Percentiles rank a stretch among this genome's conserved stretches.
Evolutionary conservation across 2,113 vertebrate species (phyloP).

Genomic region (Siniperca chuatsi): DNA sequence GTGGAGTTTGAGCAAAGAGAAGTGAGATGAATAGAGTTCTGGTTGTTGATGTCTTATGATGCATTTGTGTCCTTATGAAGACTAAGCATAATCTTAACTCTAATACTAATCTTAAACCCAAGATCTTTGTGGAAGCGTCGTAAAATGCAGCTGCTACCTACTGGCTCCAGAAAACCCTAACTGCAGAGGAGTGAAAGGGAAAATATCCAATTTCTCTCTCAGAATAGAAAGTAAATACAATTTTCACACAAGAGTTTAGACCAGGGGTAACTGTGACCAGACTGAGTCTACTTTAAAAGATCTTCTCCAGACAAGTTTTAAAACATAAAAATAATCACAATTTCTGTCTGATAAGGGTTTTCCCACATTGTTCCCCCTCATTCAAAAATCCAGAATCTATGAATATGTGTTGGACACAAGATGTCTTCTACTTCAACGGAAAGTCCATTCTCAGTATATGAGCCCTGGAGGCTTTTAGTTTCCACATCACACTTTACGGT

Average conservation of each 20-base stretch:
- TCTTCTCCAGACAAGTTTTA: neutral
- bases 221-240: neutral
- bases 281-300: neutral
- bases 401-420: neutral
- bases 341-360: no score
- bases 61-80: neutral
- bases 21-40: neutral
- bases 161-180: neutral
- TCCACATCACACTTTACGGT: neutral
- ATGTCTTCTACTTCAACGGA: neutral
- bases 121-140: neutral
- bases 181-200: neutral
- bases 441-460: no score
- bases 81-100: neutral
- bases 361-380: no score
- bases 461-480: neutral
- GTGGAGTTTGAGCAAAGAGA: conserved; percentile 1
- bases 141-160: neutral
- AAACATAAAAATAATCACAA: no score
- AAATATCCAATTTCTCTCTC: neutral
- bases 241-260: neutral
- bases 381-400: neutral
- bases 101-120: neutral
- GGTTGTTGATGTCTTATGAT: neutral
- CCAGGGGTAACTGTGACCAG: neutral